Evolutionary conservation across 2,888 invertebrate species (phyloP).

Genomic region (Apamea anceps): DNA sequence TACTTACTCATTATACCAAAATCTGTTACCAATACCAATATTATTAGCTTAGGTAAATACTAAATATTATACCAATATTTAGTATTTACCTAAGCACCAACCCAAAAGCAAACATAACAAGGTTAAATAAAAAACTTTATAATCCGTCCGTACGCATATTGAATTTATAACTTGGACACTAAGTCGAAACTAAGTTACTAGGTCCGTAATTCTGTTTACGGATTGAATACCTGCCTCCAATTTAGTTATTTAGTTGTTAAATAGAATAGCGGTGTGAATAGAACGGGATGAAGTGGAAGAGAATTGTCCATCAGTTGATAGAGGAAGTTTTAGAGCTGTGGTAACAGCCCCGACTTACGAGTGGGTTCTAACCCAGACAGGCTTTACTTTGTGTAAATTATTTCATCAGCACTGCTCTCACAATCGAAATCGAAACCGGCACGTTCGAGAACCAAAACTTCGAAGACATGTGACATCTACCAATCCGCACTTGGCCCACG

Average conservation of each 20-base stretch:
- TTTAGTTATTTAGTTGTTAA: slow-evolving; percentile 57
- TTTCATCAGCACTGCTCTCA: no score
- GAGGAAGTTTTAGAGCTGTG: neutral
- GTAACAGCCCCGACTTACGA: no score
- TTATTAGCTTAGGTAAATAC: no score
- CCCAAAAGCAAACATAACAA: slow-evolving; percentile 27
- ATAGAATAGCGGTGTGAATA: slow-evolving; percentile 5
- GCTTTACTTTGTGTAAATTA: no score
- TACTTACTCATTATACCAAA: neutral
- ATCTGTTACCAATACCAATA: slow-evolving; percentile 13
- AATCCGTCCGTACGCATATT: slow-evolving; percentile 60
- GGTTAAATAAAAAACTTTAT: slow-evolving; percentile 51
- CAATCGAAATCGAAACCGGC: no score
- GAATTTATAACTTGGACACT: slow-evolving; percentile 68
- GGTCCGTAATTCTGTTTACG: slow-evolving; percentile 67
- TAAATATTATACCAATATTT: no score
- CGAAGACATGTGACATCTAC: no score
- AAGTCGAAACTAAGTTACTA: slow-evolving; percentile 67
- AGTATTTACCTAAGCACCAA: slow-evolving; percentile 35
- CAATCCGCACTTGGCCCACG: no score
- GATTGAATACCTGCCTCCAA: slow-evolving; percentile 61
- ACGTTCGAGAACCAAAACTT: no score
- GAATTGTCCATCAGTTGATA: neutral
- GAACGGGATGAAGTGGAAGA: neutral
- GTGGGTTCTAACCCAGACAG: no score